These are phyloP conservation scores for Etheostoma cragini DNA, from an alignment of 2,113 vertebrate species.

Conservation along the genomic window DNA sequence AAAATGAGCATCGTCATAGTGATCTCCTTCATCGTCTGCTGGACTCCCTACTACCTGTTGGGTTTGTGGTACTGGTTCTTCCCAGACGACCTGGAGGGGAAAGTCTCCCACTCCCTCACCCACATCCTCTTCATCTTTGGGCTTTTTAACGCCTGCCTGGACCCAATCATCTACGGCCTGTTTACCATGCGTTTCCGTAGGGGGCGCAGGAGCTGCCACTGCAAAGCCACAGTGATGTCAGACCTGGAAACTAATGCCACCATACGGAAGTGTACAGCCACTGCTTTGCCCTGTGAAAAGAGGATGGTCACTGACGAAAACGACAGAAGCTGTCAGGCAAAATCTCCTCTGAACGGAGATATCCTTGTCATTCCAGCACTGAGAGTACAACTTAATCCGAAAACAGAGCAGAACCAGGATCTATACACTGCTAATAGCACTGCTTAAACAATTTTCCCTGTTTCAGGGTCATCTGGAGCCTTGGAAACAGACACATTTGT, in stretches of 20 bases:
- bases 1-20: conserved; percentile 89
- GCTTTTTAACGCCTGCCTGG: conserved; percentile 84
- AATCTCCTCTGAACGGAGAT: background rate
- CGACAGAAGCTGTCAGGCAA: background rate
- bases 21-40: conserved; percentile 85
- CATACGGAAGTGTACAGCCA: conserved; percentile 26
- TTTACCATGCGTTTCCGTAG: conserved; percentile 79
- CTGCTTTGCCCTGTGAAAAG: background rate
- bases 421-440: background rate
- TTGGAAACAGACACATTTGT: too few species aligned
- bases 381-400: conserved; percentile 16
- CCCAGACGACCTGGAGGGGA: conserved; percentile 83
- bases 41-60: conserved; percentile 87
- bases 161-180: conserved; percentile 85
- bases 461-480: background rate
- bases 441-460: background rate
- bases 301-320: background rate
- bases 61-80: conserved; percentile 89
- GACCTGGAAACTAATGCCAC: background rate
- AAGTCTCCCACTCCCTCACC: conserved; percentile 82
- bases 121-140: conserved; percentile 88
- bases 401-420: background rate
- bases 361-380: background rate
- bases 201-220: conserved; percentile 38
- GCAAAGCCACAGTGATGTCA: conserved; percentile 11